Conservation (phyloP, 2,113 vertebrate species). For the Cygnus atratus region DNA sequence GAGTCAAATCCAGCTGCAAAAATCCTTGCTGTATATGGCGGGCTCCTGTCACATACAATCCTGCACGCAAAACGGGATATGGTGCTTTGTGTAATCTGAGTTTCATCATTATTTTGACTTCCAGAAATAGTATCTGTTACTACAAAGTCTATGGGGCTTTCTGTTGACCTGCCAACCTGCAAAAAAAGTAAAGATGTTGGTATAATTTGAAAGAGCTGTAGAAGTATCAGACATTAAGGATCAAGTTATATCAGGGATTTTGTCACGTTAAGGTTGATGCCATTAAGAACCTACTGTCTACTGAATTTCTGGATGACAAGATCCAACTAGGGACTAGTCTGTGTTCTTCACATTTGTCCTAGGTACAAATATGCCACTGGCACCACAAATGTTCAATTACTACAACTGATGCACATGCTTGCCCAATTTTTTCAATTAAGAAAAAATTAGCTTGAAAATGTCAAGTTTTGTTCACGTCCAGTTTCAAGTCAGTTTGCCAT, state of each 20-base stretch:
- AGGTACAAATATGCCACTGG: neutral
- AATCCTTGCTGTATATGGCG: slow-evolving; percentile 92
- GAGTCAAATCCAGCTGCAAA: slow-evolving; percentile 97
- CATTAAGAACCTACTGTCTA: neutral
- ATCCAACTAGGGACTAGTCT: neutral
- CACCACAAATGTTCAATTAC: neutral
- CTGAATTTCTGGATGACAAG: neutral
- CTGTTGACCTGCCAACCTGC: slow-evolving; percentile 95
- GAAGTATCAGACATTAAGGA: neutral
- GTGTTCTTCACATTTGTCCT: neutral
- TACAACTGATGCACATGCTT: neutral
- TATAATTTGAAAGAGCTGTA: neutral
- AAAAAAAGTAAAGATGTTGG: neutral
- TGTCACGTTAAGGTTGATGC: neutral
- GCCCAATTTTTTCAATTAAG: neutral
- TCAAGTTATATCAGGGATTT: neutral
- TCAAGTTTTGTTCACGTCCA: neutral
- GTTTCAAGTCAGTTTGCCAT: neutral
- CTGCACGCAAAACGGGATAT: slow-evolving; percentile 97
- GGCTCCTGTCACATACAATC: slow-evolving; percentile 91
- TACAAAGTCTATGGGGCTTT: slow-evolving; percentile 98
- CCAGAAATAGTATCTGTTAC: slow-evolving; percentile 97
- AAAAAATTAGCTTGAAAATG: neutral
- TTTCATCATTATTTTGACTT: slow-evolving; percentile 86
- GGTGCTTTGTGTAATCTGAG: slow-evolving; percentile 96